Conservation (phyloP, 2,113 vertebrate species). For the Rhagologus leucostigma region DNA sequence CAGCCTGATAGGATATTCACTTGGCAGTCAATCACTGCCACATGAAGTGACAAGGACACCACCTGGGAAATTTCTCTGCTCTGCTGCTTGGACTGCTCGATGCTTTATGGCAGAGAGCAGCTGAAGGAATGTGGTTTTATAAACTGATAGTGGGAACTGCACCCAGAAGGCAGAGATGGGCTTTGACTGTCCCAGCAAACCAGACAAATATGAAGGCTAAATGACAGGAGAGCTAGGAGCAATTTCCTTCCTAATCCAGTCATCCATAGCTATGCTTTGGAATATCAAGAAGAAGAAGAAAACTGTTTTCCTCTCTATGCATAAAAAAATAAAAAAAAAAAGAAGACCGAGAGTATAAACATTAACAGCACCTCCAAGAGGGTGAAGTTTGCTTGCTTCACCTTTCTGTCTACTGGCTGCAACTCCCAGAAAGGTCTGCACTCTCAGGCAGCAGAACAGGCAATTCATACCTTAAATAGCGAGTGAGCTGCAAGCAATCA, state of each 20-base stretch:
- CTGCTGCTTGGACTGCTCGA: not conserved
- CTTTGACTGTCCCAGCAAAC: not conserved
- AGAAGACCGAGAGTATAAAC: not conserved
- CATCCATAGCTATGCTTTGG: not conserved
- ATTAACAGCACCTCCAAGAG: not conserved
- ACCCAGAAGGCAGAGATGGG: not conserved
- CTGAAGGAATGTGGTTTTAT: not conserved
- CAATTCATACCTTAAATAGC: not conserved
- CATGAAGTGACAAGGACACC: not conserved
- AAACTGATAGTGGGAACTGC: not conserved
- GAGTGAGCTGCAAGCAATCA: not conserved
- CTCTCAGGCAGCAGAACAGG: not conserved
- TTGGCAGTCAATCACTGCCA: not conserved
- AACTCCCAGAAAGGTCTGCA: not conserved
- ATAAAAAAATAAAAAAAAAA: too few species aligned
- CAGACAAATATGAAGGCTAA: not conserved
- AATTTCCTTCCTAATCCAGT: not conserved
- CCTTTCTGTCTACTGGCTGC: not conserved
- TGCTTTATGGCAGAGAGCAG: not conserved
- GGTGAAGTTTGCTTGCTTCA: not conserved
- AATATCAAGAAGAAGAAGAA: not conserved
- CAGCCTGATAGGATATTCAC: not conserved
- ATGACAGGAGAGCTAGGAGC: not conserved
- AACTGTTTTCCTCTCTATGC: not conserved
- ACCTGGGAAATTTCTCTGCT: slow-evolving; percentile 4